Percentiles rank a stretch among this genome's conserved stretches.
Conservation (phyloP, 2,888 invertebrate genomes). For the Brenthis daphne region DNA sequence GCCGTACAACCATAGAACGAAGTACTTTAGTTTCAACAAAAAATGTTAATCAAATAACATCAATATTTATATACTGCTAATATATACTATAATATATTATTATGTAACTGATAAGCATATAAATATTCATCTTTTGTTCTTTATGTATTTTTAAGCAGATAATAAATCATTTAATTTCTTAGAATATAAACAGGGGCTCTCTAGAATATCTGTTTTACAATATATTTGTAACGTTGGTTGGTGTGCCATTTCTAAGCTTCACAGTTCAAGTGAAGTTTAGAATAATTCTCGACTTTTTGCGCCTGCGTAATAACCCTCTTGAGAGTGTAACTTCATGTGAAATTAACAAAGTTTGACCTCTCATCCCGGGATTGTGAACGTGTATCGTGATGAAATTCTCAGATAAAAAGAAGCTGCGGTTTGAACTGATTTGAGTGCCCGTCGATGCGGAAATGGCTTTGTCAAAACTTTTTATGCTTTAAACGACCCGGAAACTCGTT, state of each 20-base stretch:
- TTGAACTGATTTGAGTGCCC: slow-evolving; percentile 26
- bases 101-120: too few species aligned
- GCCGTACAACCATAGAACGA: too few species aligned
- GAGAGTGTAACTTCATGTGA: slow-evolving; percentile 69
- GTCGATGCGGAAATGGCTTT: slow-evolving; percentile 27
- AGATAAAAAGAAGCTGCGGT: slow-evolving; percentile 62
- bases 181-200: too few species aligned
- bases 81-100: too few species aligned
- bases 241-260: slow-evolving; percentile 17
- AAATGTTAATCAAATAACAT: too few species aligned
- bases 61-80: too few species aligned
- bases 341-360: slow-evolving; percentile 75
- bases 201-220: too few species aligned
- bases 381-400: slow-evolving; percentile 74
- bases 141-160: too few species aligned
- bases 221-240: not conserved
- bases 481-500: slow-evolving; percentile 21
- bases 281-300: slow-evolving; percentile 36
- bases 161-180: too few species aligned
- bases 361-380: slow-evolving; percentile 61
- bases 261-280: slow-evolving; percentile 24
- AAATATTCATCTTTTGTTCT: too few species aligned
- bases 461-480: slow-evolving; percentile 22
- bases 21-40: too few species aligned
- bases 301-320: slow-evolving; percentile 66